phyloP scores from a whole-genome alignment of 2,113 vertebrate genomes.

The Xiphophorus maculatus region DNA sequence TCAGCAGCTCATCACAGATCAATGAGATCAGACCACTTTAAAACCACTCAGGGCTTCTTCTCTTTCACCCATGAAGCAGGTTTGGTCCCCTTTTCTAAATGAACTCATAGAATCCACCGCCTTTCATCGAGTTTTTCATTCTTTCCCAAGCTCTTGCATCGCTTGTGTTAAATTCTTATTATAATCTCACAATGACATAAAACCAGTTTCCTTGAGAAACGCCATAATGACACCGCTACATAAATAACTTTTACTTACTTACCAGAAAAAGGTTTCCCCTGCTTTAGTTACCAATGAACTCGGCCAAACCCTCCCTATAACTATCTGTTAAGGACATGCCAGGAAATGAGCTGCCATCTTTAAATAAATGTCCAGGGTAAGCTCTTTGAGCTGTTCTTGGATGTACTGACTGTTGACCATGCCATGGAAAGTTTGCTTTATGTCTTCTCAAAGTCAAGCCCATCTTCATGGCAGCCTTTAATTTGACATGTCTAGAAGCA shows the following conservation, averaged over 20 bases:
- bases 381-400: conserved; percentile 50
- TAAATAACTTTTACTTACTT: no score
- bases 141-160: conserved; percentile 41
- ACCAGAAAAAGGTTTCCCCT: conserved; percentile 37
- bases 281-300: conserved; percentile 59
- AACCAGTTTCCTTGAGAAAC: conserved; percentile 15
- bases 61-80: conserved; percentile 5
- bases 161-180: conserved; percentile 25
- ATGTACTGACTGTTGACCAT: conserved; percentile 34
- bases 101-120: background rate
- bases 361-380: conserved; percentile 64
- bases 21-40: conserved; percentile 34
- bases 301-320: conserved; percentile 16
- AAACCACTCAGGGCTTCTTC: conserved; percentile 14
- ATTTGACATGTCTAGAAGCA: conserved; percentile 60
- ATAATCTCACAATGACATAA: conserved; percentile 20
- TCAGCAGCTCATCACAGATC: conserved; percentile 55
- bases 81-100: background rate
- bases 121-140: no score
- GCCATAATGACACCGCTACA: no score
- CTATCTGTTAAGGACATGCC: conserved; percentile 38
- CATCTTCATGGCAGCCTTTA: conserved; percentile 56
- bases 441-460: conserved; percentile 25
- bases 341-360: conserved; percentile 63
- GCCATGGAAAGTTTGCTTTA: conserved; percentile 59